Conservation (phyloP, 2,113 vertebrate genomes). For the Strix aluco region DNA sequence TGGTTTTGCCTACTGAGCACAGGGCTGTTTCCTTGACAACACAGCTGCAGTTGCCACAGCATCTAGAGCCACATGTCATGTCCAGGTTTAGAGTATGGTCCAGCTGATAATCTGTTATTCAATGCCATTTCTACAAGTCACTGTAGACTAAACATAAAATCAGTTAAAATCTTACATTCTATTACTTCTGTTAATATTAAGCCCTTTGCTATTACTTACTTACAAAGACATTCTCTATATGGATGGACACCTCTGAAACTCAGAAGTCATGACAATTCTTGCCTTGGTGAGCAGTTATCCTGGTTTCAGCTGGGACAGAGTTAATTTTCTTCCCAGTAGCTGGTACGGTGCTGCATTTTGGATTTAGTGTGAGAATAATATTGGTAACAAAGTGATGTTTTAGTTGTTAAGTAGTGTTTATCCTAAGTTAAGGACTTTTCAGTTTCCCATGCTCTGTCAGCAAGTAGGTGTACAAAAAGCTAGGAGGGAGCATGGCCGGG, state of each 20-base stretch:
- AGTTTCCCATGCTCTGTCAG: too few species aligned
- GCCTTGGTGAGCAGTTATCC: neutral
- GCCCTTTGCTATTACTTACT: neutral
- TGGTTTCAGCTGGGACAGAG: too few species aligned
- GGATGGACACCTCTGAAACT: neutral
- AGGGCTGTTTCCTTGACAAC: constrained; percentile 82
- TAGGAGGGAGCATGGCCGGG: too few species aligned
- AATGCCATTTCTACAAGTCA: constrained; percentile 32
- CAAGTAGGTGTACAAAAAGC: too few species aligned
- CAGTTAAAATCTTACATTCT: neutral
- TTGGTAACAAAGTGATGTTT: too few species aligned
- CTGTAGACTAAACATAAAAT: neutral
- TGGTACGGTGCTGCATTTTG: too few species aligned
- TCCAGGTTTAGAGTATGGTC: constrained; percentile 72
- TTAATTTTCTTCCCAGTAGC: too few species aligned
- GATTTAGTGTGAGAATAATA: too few species aligned
- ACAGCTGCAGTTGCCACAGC: constrained; percentile 74
- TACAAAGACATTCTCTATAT: neutral
- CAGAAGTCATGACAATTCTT: neutral
- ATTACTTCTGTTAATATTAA: neutral
- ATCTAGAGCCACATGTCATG: constrained; percentile 66
- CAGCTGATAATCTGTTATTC: constrained; percentile 55
- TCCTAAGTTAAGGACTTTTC: too few species aligned
- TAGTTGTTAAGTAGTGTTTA: too few species aligned
- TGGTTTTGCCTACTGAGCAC: constrained; percentile 75